These are phyloP conservation scores for Melangyna quadrimaculata DNA, from an alignment of 2,888 invertebrate species.

Conservation along the genomic window DNA sequence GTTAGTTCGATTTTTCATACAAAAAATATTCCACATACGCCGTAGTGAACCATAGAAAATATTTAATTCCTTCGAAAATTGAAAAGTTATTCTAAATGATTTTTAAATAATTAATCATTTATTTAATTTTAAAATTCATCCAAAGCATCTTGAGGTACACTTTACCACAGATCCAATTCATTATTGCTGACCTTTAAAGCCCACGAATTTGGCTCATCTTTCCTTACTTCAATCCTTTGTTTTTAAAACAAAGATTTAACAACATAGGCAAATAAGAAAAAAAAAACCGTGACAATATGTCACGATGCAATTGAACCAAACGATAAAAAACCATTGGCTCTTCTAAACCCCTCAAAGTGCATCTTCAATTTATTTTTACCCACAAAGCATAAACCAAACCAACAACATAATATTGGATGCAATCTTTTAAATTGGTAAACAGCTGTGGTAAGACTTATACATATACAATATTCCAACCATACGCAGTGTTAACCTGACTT, in stretches of 20 bases:
- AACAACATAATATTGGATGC: slow-evolving; percentile 1
- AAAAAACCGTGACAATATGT: slow-evolving; percentile 44
- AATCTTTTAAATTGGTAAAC: slow-evolving; percentile 45
- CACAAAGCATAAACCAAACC: slow-evolving; percentile 9
- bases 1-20: too few species aligned
- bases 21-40: neutral
- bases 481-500: slow-evolving; percentile 12
- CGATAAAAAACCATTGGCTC: neutral
- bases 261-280: neutral
- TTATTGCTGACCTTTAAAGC: slow-evolving; percentile 34
- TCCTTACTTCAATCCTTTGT: neutral
- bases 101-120: too few species aligned
- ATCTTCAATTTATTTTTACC: slow-evolving; percentile 29
- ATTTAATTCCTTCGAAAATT: too few species aligned
- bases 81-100: too few species aligned
- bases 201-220: slow-evolving; percentile 44
- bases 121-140: too few species aligned
- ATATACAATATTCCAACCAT: too few species aligned
- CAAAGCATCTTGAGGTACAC: neutral
- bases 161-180: neutral
- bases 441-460: slow-evolving; percentile 18
- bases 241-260: neutral
- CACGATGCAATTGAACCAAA: slow-evolving; percentile 35
- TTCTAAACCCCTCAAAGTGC: slow-evolving; percentile 11
- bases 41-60: neutral